phyloP scores from a whole-genome alignment of 2,113 vertebrate species.

The Canis aureus region DNA sequence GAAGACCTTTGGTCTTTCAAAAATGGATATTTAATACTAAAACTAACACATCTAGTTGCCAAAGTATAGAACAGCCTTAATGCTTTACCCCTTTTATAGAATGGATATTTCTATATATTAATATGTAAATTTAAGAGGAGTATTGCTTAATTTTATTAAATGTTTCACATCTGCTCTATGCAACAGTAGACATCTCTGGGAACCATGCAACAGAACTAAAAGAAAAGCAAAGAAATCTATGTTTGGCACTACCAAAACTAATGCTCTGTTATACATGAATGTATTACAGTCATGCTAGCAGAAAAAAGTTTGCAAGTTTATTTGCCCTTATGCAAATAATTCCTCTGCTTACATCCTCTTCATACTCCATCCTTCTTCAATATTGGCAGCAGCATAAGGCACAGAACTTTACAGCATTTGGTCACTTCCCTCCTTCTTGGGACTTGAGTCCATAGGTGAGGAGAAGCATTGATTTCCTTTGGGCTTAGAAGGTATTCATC shows the following conservation, averaged over 20 bases:
- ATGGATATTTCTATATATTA: not conserved
- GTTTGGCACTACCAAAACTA: not conserved
- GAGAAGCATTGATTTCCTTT: not conserved
- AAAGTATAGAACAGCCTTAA: not conserved
- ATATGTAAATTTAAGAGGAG: not conserved
- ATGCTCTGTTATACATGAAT: not conserved
- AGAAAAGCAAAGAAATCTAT: constrained; percentile 17
- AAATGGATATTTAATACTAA: not conserved
- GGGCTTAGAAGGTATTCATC: not conserved
- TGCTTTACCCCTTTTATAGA: not conserved
- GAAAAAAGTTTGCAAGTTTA: not conserved
- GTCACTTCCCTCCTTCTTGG: not conserved
- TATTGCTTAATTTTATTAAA: not conserved
- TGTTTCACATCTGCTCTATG: not conserved
- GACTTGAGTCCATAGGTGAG: not conserved
- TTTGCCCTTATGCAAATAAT: not conserved
- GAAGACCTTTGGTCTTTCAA: not conserved
- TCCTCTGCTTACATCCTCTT: not conserved
- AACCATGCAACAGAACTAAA: not conserved
- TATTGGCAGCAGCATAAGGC: not conserved
- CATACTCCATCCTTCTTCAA: not conserved
- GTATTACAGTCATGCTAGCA: not conserved
- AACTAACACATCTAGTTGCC: not conserved
- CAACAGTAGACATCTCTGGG: not conserved
- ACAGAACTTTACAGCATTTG: not conserved